These are phyloP conservation scores for Hydra vulgaris DNA, from an alignment of 30 jellyfish, hydroid and myxozoan species.

Conservation along the genomic window DNA sequence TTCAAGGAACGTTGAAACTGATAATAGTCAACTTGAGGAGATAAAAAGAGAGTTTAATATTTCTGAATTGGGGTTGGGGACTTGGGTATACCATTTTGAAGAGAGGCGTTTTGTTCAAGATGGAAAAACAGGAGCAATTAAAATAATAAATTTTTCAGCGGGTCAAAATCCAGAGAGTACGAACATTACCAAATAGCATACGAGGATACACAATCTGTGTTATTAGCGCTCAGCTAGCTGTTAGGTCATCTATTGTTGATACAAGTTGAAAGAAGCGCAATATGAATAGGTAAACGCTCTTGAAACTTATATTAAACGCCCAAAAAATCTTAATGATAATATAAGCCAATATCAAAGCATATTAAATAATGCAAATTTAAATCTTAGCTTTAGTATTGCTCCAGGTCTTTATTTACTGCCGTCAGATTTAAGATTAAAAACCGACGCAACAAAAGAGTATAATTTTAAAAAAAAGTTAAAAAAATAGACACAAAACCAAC, in stretches of 20 bases:
- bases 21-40: not conserved
- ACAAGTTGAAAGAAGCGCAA: not conserved
- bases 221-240: not conserved
- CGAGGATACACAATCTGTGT: not conserved
- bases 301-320: not conserved
- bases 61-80: not conserved
- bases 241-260: not conserved
- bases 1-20: not conserved
- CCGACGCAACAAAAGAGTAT: not conserved
- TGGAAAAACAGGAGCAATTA: not conserved
- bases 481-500: too few species aligned
- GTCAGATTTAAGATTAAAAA: not conserved
- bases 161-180: not conserved
- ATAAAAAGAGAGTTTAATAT: not conserved
- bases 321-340: not conserved
- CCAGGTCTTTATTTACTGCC: not conserved
- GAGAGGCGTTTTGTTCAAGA: not conserved
- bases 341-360: not conserved
- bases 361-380: not conserved
- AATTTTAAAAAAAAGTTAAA: too few species aligned
- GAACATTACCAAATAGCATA: not conserved
- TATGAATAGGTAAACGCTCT: not conserved
- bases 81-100: not conserved
- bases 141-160: not conserved
- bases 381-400: not conserved